Percentiles rank a stretch among this genome's conserved stretches.
phyloP scores from a whole-genome alignment of 2,113 vertebrate species.

The Clinocottus analis region DNA sequence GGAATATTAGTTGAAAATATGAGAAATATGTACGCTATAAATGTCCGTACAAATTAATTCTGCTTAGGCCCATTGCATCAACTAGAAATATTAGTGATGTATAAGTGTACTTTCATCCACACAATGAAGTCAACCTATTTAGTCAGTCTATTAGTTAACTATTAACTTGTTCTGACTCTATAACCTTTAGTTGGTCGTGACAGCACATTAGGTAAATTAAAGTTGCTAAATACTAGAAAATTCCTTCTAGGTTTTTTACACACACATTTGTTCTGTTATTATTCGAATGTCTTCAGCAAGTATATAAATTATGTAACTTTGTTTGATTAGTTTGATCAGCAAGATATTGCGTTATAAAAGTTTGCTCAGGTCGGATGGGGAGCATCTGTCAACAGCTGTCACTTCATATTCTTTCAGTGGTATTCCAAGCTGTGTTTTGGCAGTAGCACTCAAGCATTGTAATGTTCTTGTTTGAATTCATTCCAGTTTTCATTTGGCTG shows the following conservation, averaged over 20 bases:
- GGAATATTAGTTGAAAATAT: background rate
- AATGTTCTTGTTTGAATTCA: slow-evolving; percentile 29
- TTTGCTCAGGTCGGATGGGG: slow-evolving; percentile 17
- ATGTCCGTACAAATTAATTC: background rate
- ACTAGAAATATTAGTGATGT: background rate
- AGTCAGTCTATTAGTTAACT: background rate
- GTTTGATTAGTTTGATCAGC: background rate
- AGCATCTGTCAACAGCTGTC: slow-evolving; percentile 37
- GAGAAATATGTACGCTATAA: background rate
- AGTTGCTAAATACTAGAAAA: background rate
- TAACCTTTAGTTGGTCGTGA: background rate
- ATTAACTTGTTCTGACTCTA: background rate
- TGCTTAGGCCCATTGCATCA: background rate
- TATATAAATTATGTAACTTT: background rate
- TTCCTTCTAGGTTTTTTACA: background rate
- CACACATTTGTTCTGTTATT: background rate
- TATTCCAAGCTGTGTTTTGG: slow-evolving; percentile 37
- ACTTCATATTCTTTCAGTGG: slow-evolving; percentile 14
- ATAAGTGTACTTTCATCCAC: background rate
- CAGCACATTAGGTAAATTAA: background rate
- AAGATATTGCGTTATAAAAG: background rate
- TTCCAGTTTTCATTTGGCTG: slow-evolving; percentile 54
- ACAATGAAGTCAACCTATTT: background rate
- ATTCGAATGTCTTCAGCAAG: background rate
- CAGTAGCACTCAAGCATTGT: slow-evolving; percentile 5